Evolutionary conservation across 2,113 vertebrate species (phyloP).

Genomic region (Rhodinocichla rosea): DNA sequence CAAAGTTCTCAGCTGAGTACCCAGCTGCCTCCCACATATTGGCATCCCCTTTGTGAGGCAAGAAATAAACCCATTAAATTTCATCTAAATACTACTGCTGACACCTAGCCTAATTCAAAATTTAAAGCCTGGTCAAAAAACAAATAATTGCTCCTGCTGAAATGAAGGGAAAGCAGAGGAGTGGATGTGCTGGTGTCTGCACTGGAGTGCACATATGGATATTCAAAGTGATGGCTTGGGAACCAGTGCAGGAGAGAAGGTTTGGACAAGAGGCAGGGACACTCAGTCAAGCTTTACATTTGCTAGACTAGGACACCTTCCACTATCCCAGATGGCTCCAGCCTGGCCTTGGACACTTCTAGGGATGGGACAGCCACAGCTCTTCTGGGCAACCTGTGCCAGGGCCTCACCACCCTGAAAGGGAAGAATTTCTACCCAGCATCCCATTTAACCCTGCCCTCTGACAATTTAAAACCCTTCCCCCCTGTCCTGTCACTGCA

Average conservation of each 20-base stretch:
- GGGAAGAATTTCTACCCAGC: not conserved
- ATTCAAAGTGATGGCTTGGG: not conserved
- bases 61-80: not conserved
- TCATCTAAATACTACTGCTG: not conserved
- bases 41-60: accelerated
- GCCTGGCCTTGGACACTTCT: not conserved
- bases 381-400: not conserved
- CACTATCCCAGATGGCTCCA: not conserved
- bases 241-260: accelerated
- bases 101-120: not conserved
- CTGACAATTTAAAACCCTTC: not conserved
- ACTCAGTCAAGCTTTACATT: no score
- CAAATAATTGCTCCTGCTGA: not conserved
- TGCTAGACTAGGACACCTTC: not conserved
- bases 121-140: not conserved
- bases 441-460: not conserved
- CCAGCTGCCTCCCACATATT: accelerated
- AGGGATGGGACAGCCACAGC: not conserved
- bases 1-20: not conserved
- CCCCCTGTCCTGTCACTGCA: not conserved
- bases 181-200: not conserved
- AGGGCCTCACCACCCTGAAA: not conserved
- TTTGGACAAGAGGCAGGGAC: not conserved
- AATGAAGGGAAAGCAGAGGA: not conserved
- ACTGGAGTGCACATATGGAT: accelerated